phyloP scores from a whole-genome alignment of 2,888 invertebrate species.

The Eilema caniola region DNA sequence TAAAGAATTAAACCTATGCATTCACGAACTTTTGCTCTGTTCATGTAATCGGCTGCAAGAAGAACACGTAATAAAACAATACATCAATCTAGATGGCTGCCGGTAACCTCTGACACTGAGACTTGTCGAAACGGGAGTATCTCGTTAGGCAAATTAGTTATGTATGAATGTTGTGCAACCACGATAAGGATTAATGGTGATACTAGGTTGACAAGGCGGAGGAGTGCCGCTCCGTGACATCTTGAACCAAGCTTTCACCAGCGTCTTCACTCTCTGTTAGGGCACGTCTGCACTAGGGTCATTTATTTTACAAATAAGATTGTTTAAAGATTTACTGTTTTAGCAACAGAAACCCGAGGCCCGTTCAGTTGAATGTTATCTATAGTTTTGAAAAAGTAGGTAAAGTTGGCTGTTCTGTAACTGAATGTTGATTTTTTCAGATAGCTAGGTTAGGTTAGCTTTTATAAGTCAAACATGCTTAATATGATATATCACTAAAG shows the following conservation, averaged over 20 bases:
- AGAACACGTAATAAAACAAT: slow-evolving; percentile 1
- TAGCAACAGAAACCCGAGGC: no score
- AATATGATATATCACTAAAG: no score
- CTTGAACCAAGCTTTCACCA: slow-evolving; percentile 82
- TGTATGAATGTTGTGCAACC: slow-evolving; percentile 53
- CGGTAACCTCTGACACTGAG: slow-evolving; percentile 48
- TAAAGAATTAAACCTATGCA: background rate
- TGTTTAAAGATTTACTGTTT: background rate
- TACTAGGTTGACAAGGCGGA: slow-evolving; percentile 52
- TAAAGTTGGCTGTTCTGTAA: no score
- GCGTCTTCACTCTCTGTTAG: slow-evolving; percentile 51
- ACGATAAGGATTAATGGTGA: slow-evolving; percentile 69
- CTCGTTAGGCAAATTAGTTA: slow-evolving; percentile 43
- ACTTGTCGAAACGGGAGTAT: slow-evolving; percentile 36
- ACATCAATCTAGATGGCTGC: slow-evolving; percentile 24
- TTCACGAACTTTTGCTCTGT: background rate
- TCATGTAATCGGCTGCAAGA: background rate
- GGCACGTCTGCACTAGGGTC: background rate
- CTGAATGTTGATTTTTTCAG: no score
- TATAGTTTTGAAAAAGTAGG: no score
- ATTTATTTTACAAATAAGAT: background rate
- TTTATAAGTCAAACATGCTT: no score
- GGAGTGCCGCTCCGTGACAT: slow-evolving; percentile 69
- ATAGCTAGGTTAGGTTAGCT: no score
- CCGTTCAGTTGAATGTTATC: no score